A percentile compares a stretch with the other conserved stretches of the same genome.
Evolutionary conservation across 2,797 vertebrate genomes (phyloP).

Genomic region (Cacajao melanocephalus): DNA sequence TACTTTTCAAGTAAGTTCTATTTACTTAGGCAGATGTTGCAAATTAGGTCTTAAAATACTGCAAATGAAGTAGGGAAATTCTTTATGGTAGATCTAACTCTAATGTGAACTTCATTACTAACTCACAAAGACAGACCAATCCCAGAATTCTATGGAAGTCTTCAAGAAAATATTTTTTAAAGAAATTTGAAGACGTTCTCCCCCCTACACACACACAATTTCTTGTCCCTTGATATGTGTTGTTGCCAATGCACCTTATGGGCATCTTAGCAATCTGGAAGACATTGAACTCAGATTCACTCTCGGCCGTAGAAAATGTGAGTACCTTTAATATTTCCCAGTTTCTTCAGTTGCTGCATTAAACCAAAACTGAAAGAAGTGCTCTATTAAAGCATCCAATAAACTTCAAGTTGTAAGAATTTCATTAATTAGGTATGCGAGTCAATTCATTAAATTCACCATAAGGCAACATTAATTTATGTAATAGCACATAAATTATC

Average conservation of each 20-base stretch:
- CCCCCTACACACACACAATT: background rate
- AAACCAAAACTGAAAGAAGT: conserved; percentile 15
- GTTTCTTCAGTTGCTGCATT: background rate
- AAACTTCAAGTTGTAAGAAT: background rate
- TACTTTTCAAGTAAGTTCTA: conserved; percentile 75
- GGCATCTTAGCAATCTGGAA: conserved; percentile 76
- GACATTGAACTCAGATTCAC: conserved; percentile 71
- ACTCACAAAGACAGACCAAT: conserved; percentile 71
- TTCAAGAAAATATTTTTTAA: conserved; percentile 69
- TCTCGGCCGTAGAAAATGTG: conserved; percentile 59
- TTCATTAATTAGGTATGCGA: background rate
- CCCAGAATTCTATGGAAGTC: conserved; percentile 63
- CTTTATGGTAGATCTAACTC: conserved; percentile 57
- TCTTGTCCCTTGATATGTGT: conserved; percentile 64
- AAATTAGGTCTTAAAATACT: conserved; percentile 80
- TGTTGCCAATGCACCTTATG: conserved; percentile 56
- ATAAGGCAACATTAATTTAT: background rate
- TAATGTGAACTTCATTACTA: conserved; percentile 76
- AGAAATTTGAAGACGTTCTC: conserved; percentile 73
- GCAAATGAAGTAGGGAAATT: conserved; percentile 72
- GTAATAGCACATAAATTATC: background rate
- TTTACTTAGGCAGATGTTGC: conserved; percentile 80
- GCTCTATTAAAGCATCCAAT: background rate
- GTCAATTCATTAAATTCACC: background rate
- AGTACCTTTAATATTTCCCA: conserved; percentile 65